Percentiles rank a stretch among this genome's conserved stretches.
Conservation (phyloP, 1,140 invertebrate species). For the Heterodera carotae region DNA sequence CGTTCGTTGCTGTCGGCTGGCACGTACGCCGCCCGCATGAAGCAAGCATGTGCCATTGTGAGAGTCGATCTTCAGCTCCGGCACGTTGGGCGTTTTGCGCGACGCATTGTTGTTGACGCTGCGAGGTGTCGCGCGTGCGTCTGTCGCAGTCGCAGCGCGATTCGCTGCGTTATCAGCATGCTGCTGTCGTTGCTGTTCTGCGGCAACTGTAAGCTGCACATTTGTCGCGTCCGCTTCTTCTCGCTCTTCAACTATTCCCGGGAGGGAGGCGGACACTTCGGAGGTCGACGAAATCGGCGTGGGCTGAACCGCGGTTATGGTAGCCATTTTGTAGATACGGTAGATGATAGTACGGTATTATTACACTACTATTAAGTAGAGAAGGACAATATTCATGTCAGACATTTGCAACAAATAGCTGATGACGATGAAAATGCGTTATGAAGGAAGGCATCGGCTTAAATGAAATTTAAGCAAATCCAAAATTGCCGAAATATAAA, state of each 20-base stretch:
- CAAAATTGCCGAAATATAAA: no score
- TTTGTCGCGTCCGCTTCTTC: no score
- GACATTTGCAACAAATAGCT: neutral
- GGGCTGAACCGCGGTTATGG: neutral
- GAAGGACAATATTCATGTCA: no score
- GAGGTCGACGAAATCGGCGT: neutral
- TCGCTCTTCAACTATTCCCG: neutral
- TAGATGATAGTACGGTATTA: neutral
- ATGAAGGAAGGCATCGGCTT: neutral
- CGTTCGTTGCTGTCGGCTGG: neutral
- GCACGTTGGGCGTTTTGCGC: slow-evolving; percentile 14
- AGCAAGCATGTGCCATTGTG: neutral
- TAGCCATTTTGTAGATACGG: neutral
- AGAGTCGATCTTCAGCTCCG: slow-evolving; percentile 27
- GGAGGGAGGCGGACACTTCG: neutral
- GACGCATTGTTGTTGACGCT: neutral
- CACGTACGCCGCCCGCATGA: neutral
- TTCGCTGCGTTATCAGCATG: no score
- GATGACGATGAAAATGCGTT: no score
- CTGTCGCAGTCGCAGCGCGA: neutral
- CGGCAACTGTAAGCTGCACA: no score
- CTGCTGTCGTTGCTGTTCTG: no score
- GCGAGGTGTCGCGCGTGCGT: neutral
- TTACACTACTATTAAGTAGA: neutral
- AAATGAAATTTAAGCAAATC: no score